phyloP scores from a whole-genome alignment of 2,113 vertebrate genomes.

The Dasyprocta punctata region DNA sequence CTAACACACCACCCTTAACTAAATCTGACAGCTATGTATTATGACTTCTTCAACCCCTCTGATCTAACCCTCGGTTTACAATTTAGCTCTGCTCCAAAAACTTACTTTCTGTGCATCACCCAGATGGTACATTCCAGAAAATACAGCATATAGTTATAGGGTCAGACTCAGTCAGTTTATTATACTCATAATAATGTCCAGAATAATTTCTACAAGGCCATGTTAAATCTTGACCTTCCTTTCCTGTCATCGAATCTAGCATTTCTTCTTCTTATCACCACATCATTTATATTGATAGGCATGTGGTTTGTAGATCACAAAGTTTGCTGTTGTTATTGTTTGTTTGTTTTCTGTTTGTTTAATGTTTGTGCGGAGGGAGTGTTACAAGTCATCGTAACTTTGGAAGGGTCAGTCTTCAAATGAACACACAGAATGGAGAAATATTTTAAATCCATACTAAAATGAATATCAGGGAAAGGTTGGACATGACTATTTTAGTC shows the following conservation, averaged over 20 bases:
- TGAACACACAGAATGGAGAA: not conserved
- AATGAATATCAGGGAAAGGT: not conserved
- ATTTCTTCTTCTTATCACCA: not conserved
- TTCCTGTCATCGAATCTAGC: not conserved
- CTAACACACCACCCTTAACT: no score
- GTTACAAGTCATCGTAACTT: not conserved
- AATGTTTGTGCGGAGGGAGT: not conserved
- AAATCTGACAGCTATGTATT: not conserved
- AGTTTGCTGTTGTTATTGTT: no score
- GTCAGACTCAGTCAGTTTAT: not conserved
- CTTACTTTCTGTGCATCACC: not conserved
- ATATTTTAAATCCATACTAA: conserved; percentile 8
- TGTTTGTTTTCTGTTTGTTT: no score
- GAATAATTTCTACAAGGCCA: not conserved
- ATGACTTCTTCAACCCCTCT: not conserved
- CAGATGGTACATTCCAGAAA: not conserved
- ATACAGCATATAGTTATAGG: not conserved
- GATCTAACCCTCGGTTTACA: not conserved
- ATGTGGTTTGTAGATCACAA: not conserved
- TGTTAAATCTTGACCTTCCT: not conserved
- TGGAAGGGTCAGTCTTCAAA: not conserved
- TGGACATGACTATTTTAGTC: not conserved
- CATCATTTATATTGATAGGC: not conserved
- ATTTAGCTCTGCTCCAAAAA: not conserved
- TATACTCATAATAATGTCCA: not conserved